Conservation (phyloP, 2,113 vertebrate species). For the Dolichallabes microphthalmus region DNA sequence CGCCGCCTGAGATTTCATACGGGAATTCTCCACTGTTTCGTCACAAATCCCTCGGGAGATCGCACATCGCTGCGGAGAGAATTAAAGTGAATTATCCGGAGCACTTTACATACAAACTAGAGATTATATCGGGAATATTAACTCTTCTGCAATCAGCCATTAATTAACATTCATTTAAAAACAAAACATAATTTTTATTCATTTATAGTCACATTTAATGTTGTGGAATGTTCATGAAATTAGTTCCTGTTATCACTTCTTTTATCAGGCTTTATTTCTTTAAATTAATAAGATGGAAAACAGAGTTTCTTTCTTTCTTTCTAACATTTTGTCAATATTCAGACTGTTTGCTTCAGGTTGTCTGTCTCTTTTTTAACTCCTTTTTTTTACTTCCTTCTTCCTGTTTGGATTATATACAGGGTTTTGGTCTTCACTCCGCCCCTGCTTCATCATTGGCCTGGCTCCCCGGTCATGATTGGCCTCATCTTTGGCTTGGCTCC, state of each 20-base stretch:
- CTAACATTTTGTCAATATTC: not conserved
- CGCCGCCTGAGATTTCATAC: not conserved
- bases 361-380: not conserved
- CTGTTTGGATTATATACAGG: not conserved
- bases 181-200: too few species aligned
- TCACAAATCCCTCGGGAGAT: not conserved
- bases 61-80: not conserved
- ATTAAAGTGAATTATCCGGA: not conserved
- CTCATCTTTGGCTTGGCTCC: too few species aligned
- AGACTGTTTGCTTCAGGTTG: too few species aligned
- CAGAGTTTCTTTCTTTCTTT: not conserved
- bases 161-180: too few species aligned
- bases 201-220: not conserved
- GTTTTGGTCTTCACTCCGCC: not conserved
- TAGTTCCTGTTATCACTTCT: too few species aligned
- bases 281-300: too few species aligned
- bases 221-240: not conserved
- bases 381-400: not conserved
- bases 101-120: accelerated
- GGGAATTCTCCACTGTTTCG: not conserved
- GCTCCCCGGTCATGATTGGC: too few species aligned
- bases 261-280: too few species aligned
- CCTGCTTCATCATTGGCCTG: too few species aligned
- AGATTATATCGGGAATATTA: not conserved
- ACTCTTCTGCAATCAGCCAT: not conserved